Evolutionary conservation across 2,888 invertebrate genomes (phyloP).

Genomic region (Papilio demoleus): DNA sequence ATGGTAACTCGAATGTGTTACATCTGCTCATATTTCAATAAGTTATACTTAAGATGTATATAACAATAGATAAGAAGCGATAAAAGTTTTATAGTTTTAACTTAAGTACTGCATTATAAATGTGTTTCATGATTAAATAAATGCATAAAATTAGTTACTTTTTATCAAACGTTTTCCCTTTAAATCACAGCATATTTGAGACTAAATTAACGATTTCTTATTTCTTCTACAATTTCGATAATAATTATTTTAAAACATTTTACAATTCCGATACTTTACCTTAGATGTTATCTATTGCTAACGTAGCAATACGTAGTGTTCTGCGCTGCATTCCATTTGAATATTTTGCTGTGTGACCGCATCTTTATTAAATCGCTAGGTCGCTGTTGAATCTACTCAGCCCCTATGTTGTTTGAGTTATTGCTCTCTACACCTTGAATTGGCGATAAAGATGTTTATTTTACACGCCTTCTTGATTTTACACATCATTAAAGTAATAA

Average conservation of each 20-base stretch:
- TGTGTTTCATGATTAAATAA: too few relatives aligned
- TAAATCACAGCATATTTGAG: too few relatives aligned
- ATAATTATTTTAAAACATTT: too few relatives aligned
- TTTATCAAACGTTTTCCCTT: too few relatives aligned
- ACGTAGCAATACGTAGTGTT: conserved; percentile 66
- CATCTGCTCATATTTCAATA: too few relatives aligned
- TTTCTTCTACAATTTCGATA: too few relatives aligned
- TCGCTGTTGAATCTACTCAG: conserved; percentile 44
- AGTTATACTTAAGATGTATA: too few relatives aligned
- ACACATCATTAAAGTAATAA: neutral
- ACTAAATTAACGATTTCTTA: too few relatives aligned
- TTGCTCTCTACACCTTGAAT: conserved; percentile 12
- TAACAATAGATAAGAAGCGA: conserved; percentile 43
- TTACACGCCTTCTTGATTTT: neutral
- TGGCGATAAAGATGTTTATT: conserved; percentile 24
- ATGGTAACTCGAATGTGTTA: conserved; percentile 61
- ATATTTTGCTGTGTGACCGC: conserved; percentile 59
- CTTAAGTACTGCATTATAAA: too few relatives aligned
- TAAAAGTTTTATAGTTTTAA: conserved; percentile 39
- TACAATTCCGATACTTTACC: conserved; percentile 42
- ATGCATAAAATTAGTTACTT: too few relatives aligned
- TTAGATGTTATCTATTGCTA: conserved; percentile 53
- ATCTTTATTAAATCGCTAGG: conserved; percentile 58
- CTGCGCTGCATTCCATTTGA: conserved; percentile 67
- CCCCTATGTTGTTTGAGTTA: conserved; percentile 44